Evolutionary conservation across 2,113 vertebrate genomes (phyloP).

Genomic region (Periophthalmodon schlosseri): DNA sequence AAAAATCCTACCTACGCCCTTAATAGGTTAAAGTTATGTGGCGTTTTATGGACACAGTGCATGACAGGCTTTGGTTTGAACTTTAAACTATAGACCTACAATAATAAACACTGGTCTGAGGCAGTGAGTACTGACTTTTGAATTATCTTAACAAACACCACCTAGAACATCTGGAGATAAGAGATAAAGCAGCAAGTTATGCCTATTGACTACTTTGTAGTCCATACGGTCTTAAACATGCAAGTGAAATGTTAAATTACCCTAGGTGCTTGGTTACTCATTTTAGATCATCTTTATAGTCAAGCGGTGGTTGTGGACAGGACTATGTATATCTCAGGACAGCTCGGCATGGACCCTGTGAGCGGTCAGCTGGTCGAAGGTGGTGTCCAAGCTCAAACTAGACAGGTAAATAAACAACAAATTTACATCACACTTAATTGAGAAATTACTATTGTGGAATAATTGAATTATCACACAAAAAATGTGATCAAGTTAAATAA

Average conservation of each 20-base stretch:
- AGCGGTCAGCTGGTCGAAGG: conserved; percentile 87
- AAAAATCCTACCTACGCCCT: no score
- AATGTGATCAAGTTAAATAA: neutral
- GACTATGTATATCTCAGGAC: conserved; percentile 92
- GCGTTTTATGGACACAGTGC: neutral
- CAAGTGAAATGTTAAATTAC: neutral
- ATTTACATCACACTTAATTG: neutral
- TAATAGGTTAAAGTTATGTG: neutral
- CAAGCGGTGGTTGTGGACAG: conserved; percentile 92
- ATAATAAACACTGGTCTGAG: neutral
- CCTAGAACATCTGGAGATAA: neutral
- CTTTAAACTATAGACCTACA: neutral
- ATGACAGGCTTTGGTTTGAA: neutral
- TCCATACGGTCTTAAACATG: neutral
- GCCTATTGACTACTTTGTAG: no score
- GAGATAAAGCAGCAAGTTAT: neutral
- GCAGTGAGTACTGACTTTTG: neutral
- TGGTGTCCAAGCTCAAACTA: conserved; percentile 84
- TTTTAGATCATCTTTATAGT: conserved; percentile 73
- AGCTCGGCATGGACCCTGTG: conserved; percentile 85
- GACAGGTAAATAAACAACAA: conserved; percentile 77
- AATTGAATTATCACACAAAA: neutral
- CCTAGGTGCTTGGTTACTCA: neutral
- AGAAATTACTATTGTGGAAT: neutral
- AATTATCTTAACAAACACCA: neutral